Conservation (phyloP, 1,140 invertebrate species). For the Globodera ellingtonae region DNA sequence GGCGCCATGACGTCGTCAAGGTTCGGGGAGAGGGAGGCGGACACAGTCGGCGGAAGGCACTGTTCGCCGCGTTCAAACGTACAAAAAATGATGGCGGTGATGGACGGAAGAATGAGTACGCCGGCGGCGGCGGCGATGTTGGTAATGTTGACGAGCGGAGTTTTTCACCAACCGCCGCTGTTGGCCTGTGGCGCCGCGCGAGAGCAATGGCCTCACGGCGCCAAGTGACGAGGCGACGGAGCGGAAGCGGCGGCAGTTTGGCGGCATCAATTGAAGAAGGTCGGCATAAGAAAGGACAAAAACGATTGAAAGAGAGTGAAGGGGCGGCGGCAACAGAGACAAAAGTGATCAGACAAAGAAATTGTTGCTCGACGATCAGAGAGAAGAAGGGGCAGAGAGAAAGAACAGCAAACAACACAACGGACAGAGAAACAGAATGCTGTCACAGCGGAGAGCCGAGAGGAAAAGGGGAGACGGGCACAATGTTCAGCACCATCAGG, state of each 20-base stretch:
- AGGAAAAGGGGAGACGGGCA: too few relatives aligned
- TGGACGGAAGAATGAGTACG: neutral
- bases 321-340: neutral
- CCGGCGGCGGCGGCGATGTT: too few relatives aligned
- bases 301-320: neutral
- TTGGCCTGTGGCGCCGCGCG: slow-evolving; percentile 9
- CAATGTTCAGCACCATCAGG: too few relatives aligned
- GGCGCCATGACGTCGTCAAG: too few relatives aligned
- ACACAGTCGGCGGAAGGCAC: neutral
- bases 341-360: neutral
- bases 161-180: slow-evolving; percentile 8
- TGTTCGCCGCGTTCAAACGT: slow-evolving; percentile 12
- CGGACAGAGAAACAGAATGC: too few relatives aligned
- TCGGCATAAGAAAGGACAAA: neutral
- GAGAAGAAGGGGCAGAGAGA: too few relatives aligned
- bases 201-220: slow-evolving; percentile 1
- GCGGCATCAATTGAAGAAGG: neutral
- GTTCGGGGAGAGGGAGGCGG: neutral
- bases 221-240: neutral
- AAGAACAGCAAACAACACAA: too few relatives aligned
- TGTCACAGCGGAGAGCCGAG: too few relatives aligned
- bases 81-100: neutral
- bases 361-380: too few relatives aligned
- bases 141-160: neutral
- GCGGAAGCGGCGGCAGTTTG: neutral